Evolutionary conservation across 2,797 vertebrate genomes (phyloP).

Genomic region (Pantherophis vulpinus): DNA sequence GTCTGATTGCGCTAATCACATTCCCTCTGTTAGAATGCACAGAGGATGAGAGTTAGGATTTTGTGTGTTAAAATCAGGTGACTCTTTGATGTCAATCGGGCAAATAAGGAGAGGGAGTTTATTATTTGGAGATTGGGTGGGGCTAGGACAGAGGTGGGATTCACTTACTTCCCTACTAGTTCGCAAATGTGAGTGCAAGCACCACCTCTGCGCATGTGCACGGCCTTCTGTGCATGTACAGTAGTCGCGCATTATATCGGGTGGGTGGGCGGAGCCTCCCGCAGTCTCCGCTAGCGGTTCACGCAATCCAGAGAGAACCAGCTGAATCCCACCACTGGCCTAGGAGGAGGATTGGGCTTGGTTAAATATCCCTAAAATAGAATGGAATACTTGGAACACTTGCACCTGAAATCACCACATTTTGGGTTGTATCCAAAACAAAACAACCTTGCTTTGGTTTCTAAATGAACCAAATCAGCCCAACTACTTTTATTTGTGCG

Average conservation of each 20-base stretch:
- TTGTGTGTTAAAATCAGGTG: neutral
- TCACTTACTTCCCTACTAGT: no score
- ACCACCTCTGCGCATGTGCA: no score
- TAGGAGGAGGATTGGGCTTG: neutral
- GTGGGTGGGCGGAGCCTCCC: no score
- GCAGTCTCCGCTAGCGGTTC: no score
- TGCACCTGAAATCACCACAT: neutral
- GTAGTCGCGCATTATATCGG: no score
- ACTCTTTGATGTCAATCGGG: neutral
- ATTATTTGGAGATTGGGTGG: neutral
- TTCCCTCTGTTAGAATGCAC: neutral
- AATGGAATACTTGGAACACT: neutral
- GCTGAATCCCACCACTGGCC: no score
- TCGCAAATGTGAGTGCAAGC: no score
- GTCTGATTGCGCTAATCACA: neutral
- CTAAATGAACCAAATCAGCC: neutral
- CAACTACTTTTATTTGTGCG: neutral
- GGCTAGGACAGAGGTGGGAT: no score
- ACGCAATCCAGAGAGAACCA: no score
- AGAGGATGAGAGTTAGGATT: neutral
- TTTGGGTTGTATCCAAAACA: neutral
- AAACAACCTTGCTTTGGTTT: neutral
- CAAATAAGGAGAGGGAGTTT: neutral
- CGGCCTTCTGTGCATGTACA: no score
- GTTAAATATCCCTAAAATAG: neutral